phyloP scores from a whole-genome alignment of 2,888 invertebrate species.

The Lissocephala sabroskyi region DNA sequence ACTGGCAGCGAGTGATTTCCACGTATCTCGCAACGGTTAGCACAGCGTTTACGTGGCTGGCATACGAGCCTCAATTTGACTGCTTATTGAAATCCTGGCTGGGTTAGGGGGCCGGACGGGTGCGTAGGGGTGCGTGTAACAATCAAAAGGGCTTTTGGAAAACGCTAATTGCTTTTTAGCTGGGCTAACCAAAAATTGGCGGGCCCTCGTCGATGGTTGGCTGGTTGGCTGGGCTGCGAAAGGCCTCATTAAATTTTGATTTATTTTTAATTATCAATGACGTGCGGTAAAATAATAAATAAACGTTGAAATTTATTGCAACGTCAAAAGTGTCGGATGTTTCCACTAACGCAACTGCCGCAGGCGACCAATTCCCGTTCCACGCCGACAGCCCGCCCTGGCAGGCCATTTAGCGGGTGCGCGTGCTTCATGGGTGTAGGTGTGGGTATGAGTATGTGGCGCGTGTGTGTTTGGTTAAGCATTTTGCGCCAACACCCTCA shows the following conservation, averaged over 20 bases:
- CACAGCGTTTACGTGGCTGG: conserved; percentile 39
- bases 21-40: conserved; percentile 9
- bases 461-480: background rate
- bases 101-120: too few relatives aligned
- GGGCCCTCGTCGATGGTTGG: background rate
- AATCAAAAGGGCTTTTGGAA: too few relatives aligned
- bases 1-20: conserved; percentile 15
- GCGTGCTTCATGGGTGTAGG: conserved; percentile 7
- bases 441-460: background rate
- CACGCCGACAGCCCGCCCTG: background rate
- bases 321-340: conserved; percentile 43
- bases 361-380: background rate
- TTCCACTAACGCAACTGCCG: conserved; percentile 26
- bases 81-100: background rate
- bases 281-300: conserved; percentile 67
- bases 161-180: conserved; percentile 41
- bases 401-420: conserved; percentile 17
- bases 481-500: background rate
- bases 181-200: too few relatives aligned
- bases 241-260: conserved; percentile 54
- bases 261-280: conserved; percentile 70
- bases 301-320: conserved; percentile 61
- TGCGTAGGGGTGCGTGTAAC: too few relatives aligned
- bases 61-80: conserved; percentile 23
- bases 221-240: background rate